Evolutionary conservation across 2,888 invertebrate species (phyloP).

Genomic region (Argynnis bischoffii): DNA sequence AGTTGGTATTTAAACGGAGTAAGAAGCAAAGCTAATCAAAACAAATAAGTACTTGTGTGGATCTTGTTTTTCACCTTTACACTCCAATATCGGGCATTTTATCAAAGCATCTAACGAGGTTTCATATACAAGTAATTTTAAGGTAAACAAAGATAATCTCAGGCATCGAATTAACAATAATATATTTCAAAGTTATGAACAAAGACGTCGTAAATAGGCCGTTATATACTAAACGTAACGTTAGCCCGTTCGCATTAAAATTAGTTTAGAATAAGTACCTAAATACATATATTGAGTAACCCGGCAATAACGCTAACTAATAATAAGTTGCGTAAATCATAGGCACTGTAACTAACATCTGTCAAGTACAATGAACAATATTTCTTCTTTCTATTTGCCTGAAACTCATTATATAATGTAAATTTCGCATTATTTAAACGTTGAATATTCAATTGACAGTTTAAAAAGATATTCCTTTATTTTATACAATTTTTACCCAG

Average conservation of each 20-base stretch:
- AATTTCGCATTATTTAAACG: too few relatives aligned
- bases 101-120: conserved; percentile 2
- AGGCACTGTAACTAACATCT: conserved; percentile 4
- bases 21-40: conserved; percentile 15
- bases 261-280: conserved; percentile 19
- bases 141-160: conserved; percentile 22
- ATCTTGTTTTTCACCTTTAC: conserved; percentile 12
- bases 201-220: conserved; percentile 28
- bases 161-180: conserved; percentile 4
- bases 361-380: conserved; percentile 2
- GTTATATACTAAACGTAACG: conserved; percentile 26
- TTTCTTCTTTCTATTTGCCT: neutral
- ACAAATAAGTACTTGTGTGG: conserved; percentile 15
- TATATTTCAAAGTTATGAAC: conserved; percentile 20
- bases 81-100: conserved; percentile 12
- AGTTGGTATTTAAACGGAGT: conserved; percentile 8
- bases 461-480: too few relatives aligned
- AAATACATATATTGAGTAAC: conserved; percentile 9
- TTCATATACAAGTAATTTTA: conserved; percentile 17
- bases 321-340: conserved; percentile 16
- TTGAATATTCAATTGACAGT: too few relatives aligned
- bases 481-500: too few relatives aligned
- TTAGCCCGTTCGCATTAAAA: conserved; percentile 28
- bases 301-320: neutral
- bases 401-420: too few relatives aligned